A percentile compares a stretch with the other conserved stretches of the same genome.
Evolutionary conservation across 92 coral and sea anemone genomes (phyloP).

Genomic region (Umimayanthus kanabou): DNA sequence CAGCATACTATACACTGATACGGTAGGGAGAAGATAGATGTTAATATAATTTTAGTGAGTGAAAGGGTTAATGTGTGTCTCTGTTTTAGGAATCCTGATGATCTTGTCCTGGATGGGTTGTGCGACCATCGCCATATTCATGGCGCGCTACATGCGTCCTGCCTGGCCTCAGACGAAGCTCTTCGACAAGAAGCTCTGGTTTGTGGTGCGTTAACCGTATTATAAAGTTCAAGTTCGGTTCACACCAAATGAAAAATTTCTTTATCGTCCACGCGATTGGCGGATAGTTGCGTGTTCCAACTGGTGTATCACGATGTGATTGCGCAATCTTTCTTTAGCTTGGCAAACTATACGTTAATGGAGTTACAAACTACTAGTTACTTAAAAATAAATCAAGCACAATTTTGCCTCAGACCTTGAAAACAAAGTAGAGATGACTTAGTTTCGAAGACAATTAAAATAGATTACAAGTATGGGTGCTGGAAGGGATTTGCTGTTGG

Average conservation of each 20-base stretch:
- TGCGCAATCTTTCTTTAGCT: neutral
- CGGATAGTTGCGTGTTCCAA: no score
- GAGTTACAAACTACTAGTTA: no score
- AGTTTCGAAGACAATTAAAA: no score
- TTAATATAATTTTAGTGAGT: no score
- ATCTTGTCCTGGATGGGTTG: conserved; percentile 76
- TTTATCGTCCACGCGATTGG: neutral
- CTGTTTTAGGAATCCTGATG: conserved; percentile 60
- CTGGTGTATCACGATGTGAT: neutral
- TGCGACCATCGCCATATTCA: conserved; percentile 76
- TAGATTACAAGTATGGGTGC: no score
- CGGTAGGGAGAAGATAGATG: no score
- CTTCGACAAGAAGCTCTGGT: conserved; percentile 73
- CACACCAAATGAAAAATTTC: neutral
- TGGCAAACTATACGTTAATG: neutral
- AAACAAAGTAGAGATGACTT: no score
- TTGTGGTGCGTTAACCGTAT: conserved; percentile 51
- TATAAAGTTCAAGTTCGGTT: neutral
- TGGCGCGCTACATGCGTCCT: conserved; percentile 81
- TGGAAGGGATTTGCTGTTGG: no score
- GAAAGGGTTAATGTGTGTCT: neutral
- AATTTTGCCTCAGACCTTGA: no score
- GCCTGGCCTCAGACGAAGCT: conserved; percentile 66
- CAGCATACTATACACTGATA: no score
- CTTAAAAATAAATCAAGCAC: no score